Percentiles rank a stretch among this genome's conserved stretches.
Conservation (phyloP, 1,140 invertebrate species). For the Drosophila ironensis region DNA sequence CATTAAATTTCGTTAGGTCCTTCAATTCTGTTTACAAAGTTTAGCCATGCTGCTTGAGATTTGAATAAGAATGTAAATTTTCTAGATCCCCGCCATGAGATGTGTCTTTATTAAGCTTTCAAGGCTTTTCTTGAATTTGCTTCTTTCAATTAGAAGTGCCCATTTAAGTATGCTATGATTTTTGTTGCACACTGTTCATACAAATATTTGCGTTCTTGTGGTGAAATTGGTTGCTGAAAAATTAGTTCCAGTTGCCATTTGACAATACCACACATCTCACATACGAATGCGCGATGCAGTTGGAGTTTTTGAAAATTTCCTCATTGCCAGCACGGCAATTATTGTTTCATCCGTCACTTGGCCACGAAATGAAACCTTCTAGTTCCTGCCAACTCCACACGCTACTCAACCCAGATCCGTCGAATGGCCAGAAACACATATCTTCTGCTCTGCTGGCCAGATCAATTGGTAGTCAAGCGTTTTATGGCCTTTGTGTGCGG, state of each 20-base stretch:
- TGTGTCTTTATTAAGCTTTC: background rate
- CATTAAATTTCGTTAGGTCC: slow-evolving; percentile 19
- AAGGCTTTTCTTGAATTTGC: background rate
- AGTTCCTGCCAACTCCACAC: background rate
- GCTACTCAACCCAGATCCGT: background rate
- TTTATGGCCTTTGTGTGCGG: slow-evolving; percentile 46
- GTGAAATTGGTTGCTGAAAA: no score
- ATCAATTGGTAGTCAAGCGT: slow-evolving; percentile 47
- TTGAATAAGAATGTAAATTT: slow-evolving; percentile 28
- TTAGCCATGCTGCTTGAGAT: slow-evolving; percentile 11
- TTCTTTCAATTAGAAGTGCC: no score
- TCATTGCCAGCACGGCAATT: slow-evolving; percentile 22
- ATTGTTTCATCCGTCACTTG: slow-evolving; percentile 31
- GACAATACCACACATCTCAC: no score
- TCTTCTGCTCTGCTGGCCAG: slow-evolving; percentile 16
- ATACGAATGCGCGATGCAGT: no score
- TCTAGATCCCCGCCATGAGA: background rate
- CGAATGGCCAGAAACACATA: slow-evolving; percentile 20
- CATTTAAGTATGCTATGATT: background rate
- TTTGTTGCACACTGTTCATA: no score
- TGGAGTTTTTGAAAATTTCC: no score
- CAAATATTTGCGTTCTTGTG: no score
- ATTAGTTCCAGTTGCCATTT: no score
- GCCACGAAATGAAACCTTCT: background rate
- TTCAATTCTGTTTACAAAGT: slow-evolving; percentile 30